phyloP scores from a whole-genome alignment of 2,797 vertebrate genomes.

The Leucoraja ocellata region DNA sequence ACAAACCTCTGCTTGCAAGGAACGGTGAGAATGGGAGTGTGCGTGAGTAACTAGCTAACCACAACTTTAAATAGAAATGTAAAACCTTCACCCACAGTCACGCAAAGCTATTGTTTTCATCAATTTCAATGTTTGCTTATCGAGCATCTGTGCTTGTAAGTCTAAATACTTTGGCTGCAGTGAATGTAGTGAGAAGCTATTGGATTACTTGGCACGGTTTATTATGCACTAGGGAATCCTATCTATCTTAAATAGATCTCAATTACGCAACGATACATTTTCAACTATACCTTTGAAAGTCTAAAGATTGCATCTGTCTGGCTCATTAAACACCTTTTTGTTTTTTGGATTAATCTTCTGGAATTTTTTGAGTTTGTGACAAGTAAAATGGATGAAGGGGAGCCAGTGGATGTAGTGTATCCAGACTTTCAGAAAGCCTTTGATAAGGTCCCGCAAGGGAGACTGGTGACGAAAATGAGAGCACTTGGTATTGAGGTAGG shows the following conservation, averaged over 20 bases:
- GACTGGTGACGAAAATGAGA: no score
- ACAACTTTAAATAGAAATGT: conserved; percentile 33
- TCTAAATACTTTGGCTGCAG: neutral
- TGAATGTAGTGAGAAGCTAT: neutral
- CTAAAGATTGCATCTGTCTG: neutral
- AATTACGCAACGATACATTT: neutral
- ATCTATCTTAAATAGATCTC: neutral
- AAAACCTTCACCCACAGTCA: conserved; percentile 35
- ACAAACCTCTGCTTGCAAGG: conserved; percentile 34
- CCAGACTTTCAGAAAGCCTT: no score
- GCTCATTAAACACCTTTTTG: neutral
- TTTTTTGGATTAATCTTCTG: no score
- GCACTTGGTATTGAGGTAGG: no score
- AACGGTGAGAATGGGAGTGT: neutral
- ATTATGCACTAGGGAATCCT: neutral
- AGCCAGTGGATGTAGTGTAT: no score
- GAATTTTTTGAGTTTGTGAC: no score
- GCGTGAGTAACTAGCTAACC: conserved; percentile 36
- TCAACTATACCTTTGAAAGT: neutral
- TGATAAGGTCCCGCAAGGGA: no score
- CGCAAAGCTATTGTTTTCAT: conserved; percentile 26
- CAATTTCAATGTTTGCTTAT: conserved; percentile 27
- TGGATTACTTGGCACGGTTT: conserved; percentile 6
- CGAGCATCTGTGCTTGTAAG: neutral
- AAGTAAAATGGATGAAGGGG: no score